Evolutionary conservation across 2,888 invertebrate species (phyloP).

Genomic region (Pasiphila rectangulata): DNA sequence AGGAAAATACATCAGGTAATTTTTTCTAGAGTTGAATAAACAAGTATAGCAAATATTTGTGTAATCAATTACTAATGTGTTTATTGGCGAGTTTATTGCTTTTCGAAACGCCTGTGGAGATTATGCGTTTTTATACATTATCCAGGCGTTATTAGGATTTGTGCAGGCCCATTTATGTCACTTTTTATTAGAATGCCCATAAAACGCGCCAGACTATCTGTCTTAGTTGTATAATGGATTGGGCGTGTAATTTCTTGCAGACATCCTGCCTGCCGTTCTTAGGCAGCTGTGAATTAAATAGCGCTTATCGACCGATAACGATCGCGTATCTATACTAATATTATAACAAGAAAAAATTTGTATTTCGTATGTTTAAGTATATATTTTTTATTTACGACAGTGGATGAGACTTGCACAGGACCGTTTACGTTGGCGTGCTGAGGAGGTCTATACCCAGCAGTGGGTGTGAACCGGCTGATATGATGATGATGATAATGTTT

Average conservation of each 20-base stretch:
- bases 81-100: conserved; percentile 23
- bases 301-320: conserved; percentile 10
- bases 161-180: not conserved
- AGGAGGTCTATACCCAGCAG: too few relatives aligned
- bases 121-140: conserved; percentile 3
- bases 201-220: too few relatives aligned
- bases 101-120: conserved; percentile 15
- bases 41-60: conserved; percentile 22
- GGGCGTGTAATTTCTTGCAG: not conserved
- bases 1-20: conserved; percentile 18
- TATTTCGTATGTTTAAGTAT: too few relatives aligned
- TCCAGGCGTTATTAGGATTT: not conserved
- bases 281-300: conserved; percentile 14
- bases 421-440: too few relatives aligned
- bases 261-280: conserved; percentile 5
- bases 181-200: conserved; percentile 1
- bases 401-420: too few relatives aligned
- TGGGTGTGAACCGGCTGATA: too few relatives aligned
- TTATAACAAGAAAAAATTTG: too few relatives aligned
- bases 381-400: too few relatives aligned
- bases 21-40: conserved; percentile 17
- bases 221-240: not conserved
- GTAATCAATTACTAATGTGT: conserved; percentile 24
- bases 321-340: conserved; percentile 9
- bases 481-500: too few relatives aligned